Evolutionary conservation across 2,797 vertebrate species (phyloP).

Genomic region (Coendou prehensilis): DNA sequence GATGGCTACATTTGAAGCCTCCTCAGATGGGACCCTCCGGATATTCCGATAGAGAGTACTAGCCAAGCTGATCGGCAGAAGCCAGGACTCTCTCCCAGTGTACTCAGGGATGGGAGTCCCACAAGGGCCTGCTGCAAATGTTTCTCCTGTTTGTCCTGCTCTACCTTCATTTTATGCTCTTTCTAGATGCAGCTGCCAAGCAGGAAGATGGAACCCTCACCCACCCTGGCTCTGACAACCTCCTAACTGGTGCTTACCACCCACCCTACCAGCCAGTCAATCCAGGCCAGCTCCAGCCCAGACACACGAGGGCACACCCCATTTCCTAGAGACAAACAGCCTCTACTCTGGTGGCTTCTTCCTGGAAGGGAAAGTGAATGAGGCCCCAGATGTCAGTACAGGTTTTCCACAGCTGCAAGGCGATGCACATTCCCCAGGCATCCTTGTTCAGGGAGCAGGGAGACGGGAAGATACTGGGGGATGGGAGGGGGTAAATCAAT

Average conservation of each 20-base stretch:
- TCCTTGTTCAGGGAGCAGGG: neutral
- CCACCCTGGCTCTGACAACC: neutral
- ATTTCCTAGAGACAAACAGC: constrained; percentile 54
- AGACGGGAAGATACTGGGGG: neutral
- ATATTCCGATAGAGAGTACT: neutral
- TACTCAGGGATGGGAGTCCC: fast-evolving
- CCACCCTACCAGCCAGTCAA: neutral
- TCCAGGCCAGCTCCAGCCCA: neutral
- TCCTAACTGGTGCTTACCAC: neutral
- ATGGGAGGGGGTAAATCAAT: fast-evolving
- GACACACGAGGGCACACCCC: neutral
- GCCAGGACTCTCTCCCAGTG: neutral
- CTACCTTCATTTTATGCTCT: too few species aligned
- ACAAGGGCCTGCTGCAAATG: too few species aligned
- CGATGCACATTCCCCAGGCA: neutral
- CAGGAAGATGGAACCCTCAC: neutral
- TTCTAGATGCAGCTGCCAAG: too few species aligned
- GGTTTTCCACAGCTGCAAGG: neutral
- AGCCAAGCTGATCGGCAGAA: neutral
- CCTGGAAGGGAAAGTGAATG: constrained; percentile 47
- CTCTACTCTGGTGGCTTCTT: neutral
- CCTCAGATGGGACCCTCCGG: neutral
- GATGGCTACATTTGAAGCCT: neutral
- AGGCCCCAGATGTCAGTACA: neutral
- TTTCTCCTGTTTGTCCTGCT: neutral